A percentile compares a stretch with the other conserved stretches of the same genome.
Conservation (phyloP, 2,888 invertebrate genomes). For the Lampropteryx suffumata region DNA sequence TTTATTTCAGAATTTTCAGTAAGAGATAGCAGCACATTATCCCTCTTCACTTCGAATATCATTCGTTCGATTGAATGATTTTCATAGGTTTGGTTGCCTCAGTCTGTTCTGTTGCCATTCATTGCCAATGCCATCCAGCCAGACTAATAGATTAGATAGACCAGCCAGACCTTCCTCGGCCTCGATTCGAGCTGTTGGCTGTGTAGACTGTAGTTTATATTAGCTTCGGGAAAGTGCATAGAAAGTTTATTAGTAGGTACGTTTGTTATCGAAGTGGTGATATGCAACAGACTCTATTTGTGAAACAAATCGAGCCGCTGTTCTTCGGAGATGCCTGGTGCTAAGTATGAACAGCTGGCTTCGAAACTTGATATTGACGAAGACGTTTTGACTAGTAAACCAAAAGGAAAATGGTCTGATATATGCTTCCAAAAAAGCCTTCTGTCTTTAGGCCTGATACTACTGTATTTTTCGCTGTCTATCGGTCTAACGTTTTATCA, state of each 20-base stretch:
- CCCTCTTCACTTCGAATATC: no score
- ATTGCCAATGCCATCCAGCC: no score
- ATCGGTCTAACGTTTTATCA: constrained; percentile 99
- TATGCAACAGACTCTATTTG: constrained; percentile 55
- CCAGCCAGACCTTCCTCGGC: no score
- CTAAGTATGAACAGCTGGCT: constrained; percentile 78
- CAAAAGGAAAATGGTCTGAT: constrained; percentile 66
- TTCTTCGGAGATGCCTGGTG: constrained; percentile 61
- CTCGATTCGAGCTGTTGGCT: not conserved
- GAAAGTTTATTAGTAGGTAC: not conserved
- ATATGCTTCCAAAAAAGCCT: constrained; percentile 68
- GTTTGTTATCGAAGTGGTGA: constrained; percentile 39
- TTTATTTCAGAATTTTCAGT: no score
- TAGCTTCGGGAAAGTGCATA: constrained; percentile 4
- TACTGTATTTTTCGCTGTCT: constrained; percentile 94
- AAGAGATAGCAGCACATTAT: no score
- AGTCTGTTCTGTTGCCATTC: no score
- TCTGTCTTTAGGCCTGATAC: constrained; percentile 83
- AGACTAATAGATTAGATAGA: no score
- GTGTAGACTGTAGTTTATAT: no score
- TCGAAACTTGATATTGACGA: constrained; percentile 65
- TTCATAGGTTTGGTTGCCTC: no score
- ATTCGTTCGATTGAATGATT: no score
- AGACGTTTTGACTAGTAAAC: constrained; percentile 63
- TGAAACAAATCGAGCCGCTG: constrained; percentile 40